Conservation (phyloP, 2,113 vertebrate genomes). For the Smithornis capensis region DNA sequence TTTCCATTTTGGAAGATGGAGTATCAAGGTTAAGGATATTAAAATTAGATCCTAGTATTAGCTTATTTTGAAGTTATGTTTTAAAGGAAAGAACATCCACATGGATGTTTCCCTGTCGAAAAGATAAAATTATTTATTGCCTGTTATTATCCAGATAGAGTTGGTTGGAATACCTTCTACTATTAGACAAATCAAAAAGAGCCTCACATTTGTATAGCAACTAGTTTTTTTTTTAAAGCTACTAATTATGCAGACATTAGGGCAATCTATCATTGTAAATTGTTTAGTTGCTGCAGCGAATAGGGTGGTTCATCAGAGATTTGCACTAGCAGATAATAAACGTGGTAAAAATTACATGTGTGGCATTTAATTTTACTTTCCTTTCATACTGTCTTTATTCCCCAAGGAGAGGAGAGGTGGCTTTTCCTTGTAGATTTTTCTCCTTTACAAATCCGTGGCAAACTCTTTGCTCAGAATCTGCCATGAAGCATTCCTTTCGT, state of each 20-base stretch:
- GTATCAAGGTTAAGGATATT: neutral
- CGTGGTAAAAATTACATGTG: neutral
- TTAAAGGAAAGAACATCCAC: neutral
- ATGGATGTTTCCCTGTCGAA: neutral
- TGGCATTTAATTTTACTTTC: neutral
- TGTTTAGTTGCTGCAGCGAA: neutral
- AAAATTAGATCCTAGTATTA: neutral
- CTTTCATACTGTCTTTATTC: neutral
- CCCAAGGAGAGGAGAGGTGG: neutral
- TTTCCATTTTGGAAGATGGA: neutral
- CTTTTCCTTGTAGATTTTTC: neutral
- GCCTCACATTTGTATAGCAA: neutral
- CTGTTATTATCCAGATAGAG: neutral
- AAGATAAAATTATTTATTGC: neutral
- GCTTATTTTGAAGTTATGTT: neutral
- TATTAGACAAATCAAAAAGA: neutral
- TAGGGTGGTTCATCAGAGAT: neutral
- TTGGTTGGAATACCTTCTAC: neutral
- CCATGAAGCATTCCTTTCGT: neutral
- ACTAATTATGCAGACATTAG: neutral
- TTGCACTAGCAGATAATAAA: slow-evolving; percentile 3
- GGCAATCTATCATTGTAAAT: neutral
- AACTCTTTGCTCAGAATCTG: neutral
- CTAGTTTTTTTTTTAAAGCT: neutral
- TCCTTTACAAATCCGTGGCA: neutral